These are phyloP conservation scores for Halocynthia aurantium DNA, from an alignment of 23 tunicate species.

Conservation along the genomic window DNA sequence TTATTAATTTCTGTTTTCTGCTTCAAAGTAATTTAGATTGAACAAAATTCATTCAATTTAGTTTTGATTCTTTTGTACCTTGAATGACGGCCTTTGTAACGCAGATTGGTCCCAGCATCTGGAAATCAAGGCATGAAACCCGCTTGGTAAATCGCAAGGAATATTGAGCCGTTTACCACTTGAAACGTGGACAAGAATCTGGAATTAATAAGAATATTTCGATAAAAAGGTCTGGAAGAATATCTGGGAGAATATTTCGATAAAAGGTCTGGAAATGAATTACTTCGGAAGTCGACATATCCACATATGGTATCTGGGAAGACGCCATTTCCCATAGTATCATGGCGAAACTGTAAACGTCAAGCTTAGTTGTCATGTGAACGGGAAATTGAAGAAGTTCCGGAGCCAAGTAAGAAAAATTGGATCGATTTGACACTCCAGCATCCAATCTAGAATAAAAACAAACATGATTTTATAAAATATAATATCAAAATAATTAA, in stretches of 20 bases:
- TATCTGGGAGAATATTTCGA: not conserved
- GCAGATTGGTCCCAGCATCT: slow-evolving; percentile 60
- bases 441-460: slow-evolving; percentile 22
- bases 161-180: slow-evolving; percentile 36
- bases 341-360: slow-evolving; percentile 73
- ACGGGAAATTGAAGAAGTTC: slow-evolving; percentile 67
- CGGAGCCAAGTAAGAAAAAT: slow-evolving; percentile 74
- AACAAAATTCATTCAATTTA: not conserved
- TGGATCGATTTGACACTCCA: slow-evolving; percentile 21
- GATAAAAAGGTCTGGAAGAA: too few species aligned
- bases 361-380: slow-evolving; percentile 76
- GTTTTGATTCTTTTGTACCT: slow-evolving; percentile 25
- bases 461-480: not conserved
- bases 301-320: slow-evolving; percentile 26
- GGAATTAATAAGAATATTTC: not conserved
- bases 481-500: not conserved
- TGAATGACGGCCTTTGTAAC: slow-evolving; percentile 65
- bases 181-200: slow-evolving; percentile 56
- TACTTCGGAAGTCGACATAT: slow-evolving; percentile 47
- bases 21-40: too few species aligned
- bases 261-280: not conserved
- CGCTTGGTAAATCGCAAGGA: slow-evolving; percentile 30
- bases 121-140: slow-evolving; percentile 42
- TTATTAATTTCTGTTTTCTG: too few species aligned
- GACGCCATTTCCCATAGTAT: slow-evolving; percentile 82